Conservation (phyloP, 1,140 invertebrate genomes). For the Homarus americanus region DNA sequence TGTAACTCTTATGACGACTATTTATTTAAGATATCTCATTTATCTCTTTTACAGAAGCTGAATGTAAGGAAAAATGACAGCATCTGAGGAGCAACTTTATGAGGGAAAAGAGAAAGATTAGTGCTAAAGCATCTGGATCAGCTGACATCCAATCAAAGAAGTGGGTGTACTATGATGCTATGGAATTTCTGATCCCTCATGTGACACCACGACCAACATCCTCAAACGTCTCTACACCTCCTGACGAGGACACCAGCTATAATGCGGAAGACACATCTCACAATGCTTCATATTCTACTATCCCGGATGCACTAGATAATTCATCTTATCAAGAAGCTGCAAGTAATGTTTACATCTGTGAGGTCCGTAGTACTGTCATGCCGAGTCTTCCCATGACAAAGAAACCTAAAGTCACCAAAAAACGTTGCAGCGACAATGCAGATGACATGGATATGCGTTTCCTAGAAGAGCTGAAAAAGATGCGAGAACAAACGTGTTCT, state of each 20-base stretch:
- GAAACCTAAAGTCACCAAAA: too few species aligned
- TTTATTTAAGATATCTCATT: too few species aligned
- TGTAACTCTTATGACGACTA: too few species aligned
- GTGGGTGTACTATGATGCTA: slow-evolving; percentile 36
- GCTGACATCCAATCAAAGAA: slow-evolving; percentile 32
- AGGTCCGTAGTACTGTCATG: too few species aligned
- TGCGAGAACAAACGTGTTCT: too few species aligned
- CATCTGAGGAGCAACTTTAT: slow-evolving; percentile 32
- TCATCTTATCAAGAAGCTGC: slow-evolving; percentile 8
- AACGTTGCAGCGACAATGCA: too few species aligned
- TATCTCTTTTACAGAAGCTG: slow-evolving; percentile 47
- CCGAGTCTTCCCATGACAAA: too few species aligned
- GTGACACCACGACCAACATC: slow-evolving; percentile 15
- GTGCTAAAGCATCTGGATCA: slow-evolving; percentile 31
- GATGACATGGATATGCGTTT: too few species aligned
- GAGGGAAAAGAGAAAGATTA: slow-evolving; percentile 49
- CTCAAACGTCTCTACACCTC: slow-evolving; percentile 30
- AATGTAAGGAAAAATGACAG: slow-evolving; percentile 28
- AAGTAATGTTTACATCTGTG: too few species aligned
- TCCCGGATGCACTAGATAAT: slow-evolving; percentile 6
- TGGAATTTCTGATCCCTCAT: slow-evolving; percentile 50
- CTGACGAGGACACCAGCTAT: slow-evolving; percentile 24
- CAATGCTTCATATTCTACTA: slow-evolving; percentile 36
- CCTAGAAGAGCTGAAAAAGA: too few species aligned
- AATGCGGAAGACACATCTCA: slow-evolving; percentile 34